A percentile compares a stretch with the other conserved stretches of the same genome.
Evolutionary conservation across 2,113 vertebrate genomes (phyloP).

Genomic region (Lepus europaeus): DNA sequence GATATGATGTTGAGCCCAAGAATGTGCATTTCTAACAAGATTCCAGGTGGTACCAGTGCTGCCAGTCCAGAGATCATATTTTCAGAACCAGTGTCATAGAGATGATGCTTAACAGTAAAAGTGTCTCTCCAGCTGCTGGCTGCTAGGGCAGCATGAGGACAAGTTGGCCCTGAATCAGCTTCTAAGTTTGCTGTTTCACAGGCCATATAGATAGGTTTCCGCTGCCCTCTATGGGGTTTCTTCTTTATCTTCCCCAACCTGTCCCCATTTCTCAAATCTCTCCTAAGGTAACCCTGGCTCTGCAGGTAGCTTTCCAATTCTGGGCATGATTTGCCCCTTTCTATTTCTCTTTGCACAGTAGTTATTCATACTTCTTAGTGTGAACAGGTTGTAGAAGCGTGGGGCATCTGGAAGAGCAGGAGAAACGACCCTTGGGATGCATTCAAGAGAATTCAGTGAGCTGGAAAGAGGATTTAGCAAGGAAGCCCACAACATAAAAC

Average conservation of each 20-base stretch:
- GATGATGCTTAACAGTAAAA: background rate
- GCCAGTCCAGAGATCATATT: background rate
- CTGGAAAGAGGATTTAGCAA: constrained; percentile 44
- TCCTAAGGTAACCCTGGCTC: background rate
- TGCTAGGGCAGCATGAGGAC: background rate
- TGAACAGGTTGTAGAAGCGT: constrained; percentile 3
- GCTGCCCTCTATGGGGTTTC: background rate
- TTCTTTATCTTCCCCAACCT: background rate
- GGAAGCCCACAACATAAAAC: constrained; percentile 28
- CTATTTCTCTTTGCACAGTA: background rate
- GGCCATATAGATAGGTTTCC: background rate
- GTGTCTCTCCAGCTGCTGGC: background rate
- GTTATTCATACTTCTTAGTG: background rate
- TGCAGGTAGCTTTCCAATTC: background rate
- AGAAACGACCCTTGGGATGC: constrained; percentile 40
- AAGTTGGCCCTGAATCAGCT: background rate
- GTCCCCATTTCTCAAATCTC: background rate
- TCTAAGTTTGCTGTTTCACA: background rate
- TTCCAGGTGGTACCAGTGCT: background rate
- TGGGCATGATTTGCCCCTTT: background rate
- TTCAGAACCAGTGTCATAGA: background rate
- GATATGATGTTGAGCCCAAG: background rate
- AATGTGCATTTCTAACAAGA: background rate
- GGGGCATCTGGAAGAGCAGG: background rate
- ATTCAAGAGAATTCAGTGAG: constrained; percentile 40